Percentiles rank a stretch among this genome's conserved stretches.
Conservation (phyloP, 1,140 invertebrate species). For the Cardiocondyla obscurior region DNA sequence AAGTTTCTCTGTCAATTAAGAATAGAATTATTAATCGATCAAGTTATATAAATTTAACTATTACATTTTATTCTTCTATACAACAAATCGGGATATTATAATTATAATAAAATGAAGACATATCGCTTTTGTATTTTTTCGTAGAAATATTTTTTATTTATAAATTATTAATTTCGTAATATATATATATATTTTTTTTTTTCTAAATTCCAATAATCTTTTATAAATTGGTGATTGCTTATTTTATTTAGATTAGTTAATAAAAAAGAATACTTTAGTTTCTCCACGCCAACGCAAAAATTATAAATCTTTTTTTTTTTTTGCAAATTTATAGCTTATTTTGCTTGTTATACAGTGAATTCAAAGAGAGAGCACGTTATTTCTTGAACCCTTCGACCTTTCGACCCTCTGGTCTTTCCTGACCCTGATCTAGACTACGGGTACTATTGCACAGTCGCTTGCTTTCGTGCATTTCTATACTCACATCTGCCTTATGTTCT, state of each 20-base stretch:
- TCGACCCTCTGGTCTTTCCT: constrained; percentile 20
- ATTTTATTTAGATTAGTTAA: background rate
- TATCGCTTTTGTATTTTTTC: background rate
- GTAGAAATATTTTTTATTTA: background rate
- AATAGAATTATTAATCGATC: background rate
- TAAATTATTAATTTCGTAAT: background rate
- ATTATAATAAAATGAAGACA: background rate
- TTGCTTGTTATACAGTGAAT: background rate
- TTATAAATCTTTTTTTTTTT: constrained; percentile 15
- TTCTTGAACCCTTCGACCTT: constrained; percentile 49
- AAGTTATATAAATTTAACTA: background rate
- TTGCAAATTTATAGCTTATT: constrained; percentile 11
- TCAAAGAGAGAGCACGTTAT: background rate
- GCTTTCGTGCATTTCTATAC: constrained; percentile 51
- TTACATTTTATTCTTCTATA: background rate
- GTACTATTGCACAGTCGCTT: constrained; percentile 48
- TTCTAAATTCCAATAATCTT: background rate
- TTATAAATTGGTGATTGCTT: background rate
- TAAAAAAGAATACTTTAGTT: background rate
- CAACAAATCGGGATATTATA: background rate
- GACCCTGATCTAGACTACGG: constrained; percentile 35
- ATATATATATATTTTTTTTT: too few relatives aligned
- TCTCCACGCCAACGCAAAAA: background rate
- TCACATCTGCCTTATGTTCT: constrained; percentile 54
- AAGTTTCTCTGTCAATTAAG: background rate